Percentiles rank a stretch among this genome's conserved stretches.
Evolutionary conservation across 1,140 invertebrate genomes (phyloP).

Genomic region (Trichoplusia ni): DNA sequence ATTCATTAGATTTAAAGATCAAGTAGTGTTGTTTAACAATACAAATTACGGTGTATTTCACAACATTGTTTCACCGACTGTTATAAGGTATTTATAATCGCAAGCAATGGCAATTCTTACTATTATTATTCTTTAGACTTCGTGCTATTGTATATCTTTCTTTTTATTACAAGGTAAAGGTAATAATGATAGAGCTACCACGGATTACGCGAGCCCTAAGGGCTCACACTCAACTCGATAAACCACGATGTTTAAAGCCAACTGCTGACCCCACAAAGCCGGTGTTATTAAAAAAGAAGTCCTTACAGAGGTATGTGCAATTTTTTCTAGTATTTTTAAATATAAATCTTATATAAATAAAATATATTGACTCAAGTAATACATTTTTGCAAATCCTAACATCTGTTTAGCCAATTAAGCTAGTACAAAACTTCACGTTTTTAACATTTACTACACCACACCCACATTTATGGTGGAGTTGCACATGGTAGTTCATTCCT

Average conservation of each 20-base stretch:
- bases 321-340: neutral
- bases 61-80: conserved; percentile 21
- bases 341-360: no score
- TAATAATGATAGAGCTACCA: conserved; percentile 65
- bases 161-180: neutral
- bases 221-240: conserved; percentile 73
- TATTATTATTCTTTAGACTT: no score
- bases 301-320: conserved; percentile 51
- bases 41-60: conserved; percentile 8
- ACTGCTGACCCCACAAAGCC: conserved; percentile 41
- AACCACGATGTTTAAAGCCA: conserved; percentile 66
- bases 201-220: conserved; percentile 71
- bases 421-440: no score
- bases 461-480: no score
- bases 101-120: neutral
- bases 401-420: no score
- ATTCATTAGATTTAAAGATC: neutral
- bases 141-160: neutral
- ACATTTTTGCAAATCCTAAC: no score
- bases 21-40: neutral
- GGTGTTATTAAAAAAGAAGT: conserved; percentile 42
- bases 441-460: no score
- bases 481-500: no score
- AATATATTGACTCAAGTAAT: no score
- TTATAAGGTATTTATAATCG: neutral